Base-by-base conservation (phyloP, 2,888 invertebrate species). In the Itoplectis maculator region DNA sequence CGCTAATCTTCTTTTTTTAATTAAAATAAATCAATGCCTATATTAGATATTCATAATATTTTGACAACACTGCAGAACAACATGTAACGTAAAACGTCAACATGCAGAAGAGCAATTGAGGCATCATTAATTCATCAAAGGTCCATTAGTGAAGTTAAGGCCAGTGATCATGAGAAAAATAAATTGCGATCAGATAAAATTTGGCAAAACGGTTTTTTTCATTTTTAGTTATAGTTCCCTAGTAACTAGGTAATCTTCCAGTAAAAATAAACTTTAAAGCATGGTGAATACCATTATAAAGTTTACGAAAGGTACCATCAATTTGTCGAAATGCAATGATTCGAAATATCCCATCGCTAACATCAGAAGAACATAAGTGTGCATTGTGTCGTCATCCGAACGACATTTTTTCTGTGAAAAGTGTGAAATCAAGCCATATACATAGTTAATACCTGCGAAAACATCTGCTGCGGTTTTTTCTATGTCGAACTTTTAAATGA, bases 141-240 rank as follows among this genome's bases (percentile, higher is more conserved):
- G 59, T 59, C 59, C 29, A 59, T 59, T 35, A n/a, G 35, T 35
- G 56, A 59, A 59, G 15, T 59, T n/a, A 6, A 59, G 35, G 35
- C 59, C 35, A 35, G 29, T 59, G 35, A 29, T 35, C n/a, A 35
- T 35, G 59, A 35, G 59, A 59, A 15, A 59, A 35, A 59, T 35
- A 35, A 59, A 59, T 35, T 35, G 29, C 15, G 35, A n/a, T 59
- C 59, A 35, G 35, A 59, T 59, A 1, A 59, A 35, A 59, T 35
- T 59, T 59, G 35, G 15, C n/a, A 59, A 6, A 59, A 59, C 7
- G 13, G 15, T 59, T 59, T 59, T 59, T 35, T 18, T 4, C 7
- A 18, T 59, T 35, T 35, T 56, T 13, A 7, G 35, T 35, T 35
- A 59, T 23, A 56, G 20, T 29, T 29, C 56, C 29, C 29, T 56